Percentiles rank a stretch among this genome's conserved stretches.
These are phyloP conservation scores for Triplophysa tibetana DNA, from an alignment of 2,113 vertebrate genomes.

Conservation along the genomic window DNA sequence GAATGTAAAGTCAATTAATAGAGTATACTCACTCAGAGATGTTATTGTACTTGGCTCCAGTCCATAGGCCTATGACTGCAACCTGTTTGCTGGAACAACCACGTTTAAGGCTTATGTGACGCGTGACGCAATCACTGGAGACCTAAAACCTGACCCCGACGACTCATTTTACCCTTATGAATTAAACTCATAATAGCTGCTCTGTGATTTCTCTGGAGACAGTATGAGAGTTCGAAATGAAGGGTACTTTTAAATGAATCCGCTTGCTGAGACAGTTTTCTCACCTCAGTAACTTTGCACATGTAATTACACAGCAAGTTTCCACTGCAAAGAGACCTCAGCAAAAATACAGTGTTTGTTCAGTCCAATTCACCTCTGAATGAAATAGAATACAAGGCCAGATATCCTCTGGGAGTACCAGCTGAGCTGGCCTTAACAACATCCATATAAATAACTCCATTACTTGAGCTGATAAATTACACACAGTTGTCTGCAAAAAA, in stretches of 20 bases:
- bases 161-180: background rate
- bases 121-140: background rate
- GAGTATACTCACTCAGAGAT: slow-evolving; percentile 23
- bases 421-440: background rate
- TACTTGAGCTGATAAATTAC: background rate
- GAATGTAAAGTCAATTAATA: background rate
- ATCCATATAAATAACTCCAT: background rate
- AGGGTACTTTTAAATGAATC: slow-evolving; percentile 21
- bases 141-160: background rate
- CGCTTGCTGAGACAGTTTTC: slow-evolving; percentile 61
- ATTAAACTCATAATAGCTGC: too few species aligned
- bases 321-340: slow-evolving; percentile 20
- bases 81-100: background rate
- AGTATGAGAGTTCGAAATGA: slow-evolving; percentile 3
- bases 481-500: background rate
- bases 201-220: slow-evolving; percentile 5
- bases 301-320: slow-evolving; percentile 53
- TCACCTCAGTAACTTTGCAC: slow-evolving; percentile 52
- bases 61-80: background rate
- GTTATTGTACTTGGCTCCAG: background rate
- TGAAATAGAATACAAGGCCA: slow-evolving; percentile 8
- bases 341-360: slow-evolving; percentile 7
- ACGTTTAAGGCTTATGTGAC: slow-evolving; percentile 17
- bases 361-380: slow-evolving; percentile 12
- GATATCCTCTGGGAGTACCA: background rate